Base-by-base conservation (phyloP, 2,888 invertebrate species). In the Drosophila niveifrons region DNA sequence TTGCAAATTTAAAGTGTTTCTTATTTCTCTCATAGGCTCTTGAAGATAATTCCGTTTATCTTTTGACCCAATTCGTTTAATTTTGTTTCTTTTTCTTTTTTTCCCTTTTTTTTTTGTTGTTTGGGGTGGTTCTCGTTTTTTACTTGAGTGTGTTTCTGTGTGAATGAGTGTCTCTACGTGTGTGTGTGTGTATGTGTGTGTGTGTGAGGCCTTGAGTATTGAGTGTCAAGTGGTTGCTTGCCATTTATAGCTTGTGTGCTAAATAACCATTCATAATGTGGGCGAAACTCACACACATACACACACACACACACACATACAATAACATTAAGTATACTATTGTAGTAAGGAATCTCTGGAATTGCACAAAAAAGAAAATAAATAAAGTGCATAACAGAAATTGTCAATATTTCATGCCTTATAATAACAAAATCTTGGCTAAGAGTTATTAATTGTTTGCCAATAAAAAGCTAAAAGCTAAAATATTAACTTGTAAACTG, bases 41-140 rank as follows among this genome's bases (percentile, higher is more conserved):
- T 88, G 52, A 86, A 89, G 88, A 89, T 85, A 89, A 89, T 90
- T 75, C 70, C 80, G 75, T 80, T 85, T 88, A 85, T 85, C 87
- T 88, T 88, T 80, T 85, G 85, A 85, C 85, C 85, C 85, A 85
- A 85, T 85, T 85, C 86, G 74, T 74, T 85, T 89, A 85, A 86
- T 85, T 89, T 79, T 41, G 46, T 64, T 55, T 17, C 34, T 56
- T 31, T 31, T 31, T 31, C 10, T 31, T 31, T 31, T 7, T 9
- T 31, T 31, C 83, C 75, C 44, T 10, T 43, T 56, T 31, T 29
- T 29, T 29, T 29, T 29, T 31, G 9, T 7, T 10, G 8, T 31
- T 67, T 39, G 57, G 80, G 80, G 63, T 53, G 71, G 56, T 15
- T 66, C 51, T 34, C 58, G 23, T 43, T 46, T 36, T 18, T 36